phyloP scores from a whole-genome alignment of 2,888 invertebrate genomes.

The Amblyteles armatorius region DNA sequence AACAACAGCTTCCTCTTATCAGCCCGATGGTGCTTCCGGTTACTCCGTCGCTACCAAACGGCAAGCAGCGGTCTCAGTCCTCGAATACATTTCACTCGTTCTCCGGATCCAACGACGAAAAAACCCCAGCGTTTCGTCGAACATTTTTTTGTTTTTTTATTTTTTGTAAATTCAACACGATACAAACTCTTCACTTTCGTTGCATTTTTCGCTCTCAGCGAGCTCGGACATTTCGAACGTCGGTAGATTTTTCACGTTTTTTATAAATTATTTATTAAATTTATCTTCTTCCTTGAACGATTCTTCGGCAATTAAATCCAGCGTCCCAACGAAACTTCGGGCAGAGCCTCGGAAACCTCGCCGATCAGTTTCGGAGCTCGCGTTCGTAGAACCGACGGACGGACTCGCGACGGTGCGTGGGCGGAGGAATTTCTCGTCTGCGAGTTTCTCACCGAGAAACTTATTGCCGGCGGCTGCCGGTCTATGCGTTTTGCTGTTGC shows the following conservation, averaged over 20 bases:
- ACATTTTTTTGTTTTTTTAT: conserved; percentile 20
- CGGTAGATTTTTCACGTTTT: not conserved
- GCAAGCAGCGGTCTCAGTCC: not conserved
- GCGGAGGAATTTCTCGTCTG: conserved; percentile 31
- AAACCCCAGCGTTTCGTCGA: not conserved
- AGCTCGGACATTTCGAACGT: not conserved
- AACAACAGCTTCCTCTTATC: conserved; percentile 17
- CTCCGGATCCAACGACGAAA: conserved; percentile 34
- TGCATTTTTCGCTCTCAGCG: not conserved
- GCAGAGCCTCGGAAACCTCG: not conserved
- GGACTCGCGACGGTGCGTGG: conserved; percentile 28
- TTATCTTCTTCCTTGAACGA: not conserved
- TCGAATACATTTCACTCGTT: conserved; percentile 25
- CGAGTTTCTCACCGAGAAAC: conserved; percentile 22
- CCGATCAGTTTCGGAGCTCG: not conserved
- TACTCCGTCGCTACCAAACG: conserved; percentile 38
- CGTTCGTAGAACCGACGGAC: not conserved
- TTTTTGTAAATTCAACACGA: not conserved
- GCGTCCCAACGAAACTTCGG: not conserved
- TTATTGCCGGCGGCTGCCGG: conserved; percentile 52
- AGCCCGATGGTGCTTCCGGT: not conserved
- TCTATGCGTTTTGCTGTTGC: conserved; percentile 56
- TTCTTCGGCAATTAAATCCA: not conserved
- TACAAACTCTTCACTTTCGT: conserved; percentile 22
- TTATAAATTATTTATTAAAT: not conserved